Percentiles rank a stretch among this genome's conserved stretches.
These are phyloP conservation scores for Yponomeuta evonymella DNA, from an alignment of 2,888 invertebrate species.

Conservation along the genomic window DNA sequence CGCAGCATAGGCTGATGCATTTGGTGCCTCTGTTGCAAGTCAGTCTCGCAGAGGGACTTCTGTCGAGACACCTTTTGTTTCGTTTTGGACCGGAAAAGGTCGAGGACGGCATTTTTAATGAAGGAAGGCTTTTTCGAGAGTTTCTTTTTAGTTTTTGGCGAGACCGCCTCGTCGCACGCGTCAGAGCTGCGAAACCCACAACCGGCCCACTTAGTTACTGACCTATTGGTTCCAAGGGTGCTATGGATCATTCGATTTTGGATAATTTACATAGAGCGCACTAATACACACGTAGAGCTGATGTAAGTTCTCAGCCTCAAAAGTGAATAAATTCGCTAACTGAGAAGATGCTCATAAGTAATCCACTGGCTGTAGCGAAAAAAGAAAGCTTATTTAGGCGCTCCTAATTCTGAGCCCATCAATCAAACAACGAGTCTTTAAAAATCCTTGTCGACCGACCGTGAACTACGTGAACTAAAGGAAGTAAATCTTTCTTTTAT, in stretches of 20 bases:
- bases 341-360: no score
- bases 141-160: slow-evolving; percentile 76
- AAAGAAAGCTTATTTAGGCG: no score
- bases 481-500: no score
- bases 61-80: slow-evolving; percentile 72
- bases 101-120: slow-evolving; percentile 72
- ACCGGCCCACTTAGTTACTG: slow-evolving; percentile 66
- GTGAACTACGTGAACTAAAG: no score
- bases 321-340: no score
- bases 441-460: no score
- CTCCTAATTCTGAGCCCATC: no score
- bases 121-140: slow-evolving; percentile 74
- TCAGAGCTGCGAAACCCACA: slow-evolving; percentile 66
- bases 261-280: neutral
- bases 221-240: slow-evolving; percentile 27
- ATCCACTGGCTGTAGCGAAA: no score
- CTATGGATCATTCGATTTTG: neutral
- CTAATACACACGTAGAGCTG: no score
- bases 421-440: no score
- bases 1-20: slow-evolving; percentile 49
- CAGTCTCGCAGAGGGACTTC: slow-evolving; percentile 69
- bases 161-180: slow-evolving; percentile 69
- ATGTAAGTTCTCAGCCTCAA: no score
- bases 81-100: slow-evolving; percentile 72
- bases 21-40: slow-evolving; percentile 61